phyloP scores from a whole-genome alignment of 2,113 vertebrate species.

The Danio rerio region GRCz12tu NC_133191.1:3426001-3426500 shows the following conservation, averaged over 20 bases:
- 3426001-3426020: conserved; percentile 5
- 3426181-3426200: conserved; percentile 42
- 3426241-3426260: not conserved
- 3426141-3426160: conserved; percentile 39
- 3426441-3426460: conserved; percentile 40
- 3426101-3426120: conserved; percentile 13
- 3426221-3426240: conserved; percentile 36
- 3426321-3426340: conserved; percentile 44
- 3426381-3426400: conserved; percentile 38
- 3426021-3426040: not conserved
- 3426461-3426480: not conserved
- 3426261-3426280: conserved; percentile 15
- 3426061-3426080: conserved; percentile 31
- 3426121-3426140: conserved; percentile 26
- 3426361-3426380: conserved; percentile 39
- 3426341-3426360: conserved; percentile 32
- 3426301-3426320: conserved; percentile 47
- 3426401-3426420: conserved; percentile 40
- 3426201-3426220: conserved; percentile 53
- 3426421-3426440: conserved; percentile 26
- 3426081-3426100: conserved; percentile 14
- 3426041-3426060: conserved; percentile 1
- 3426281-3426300: conserved; percentile 32
- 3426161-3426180: conserved; percentile 36
- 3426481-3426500: too few species aligned